Conservation (phyloP, 2,888 invertebrate species). For the Caenorhabditis panamensis region DNA sequence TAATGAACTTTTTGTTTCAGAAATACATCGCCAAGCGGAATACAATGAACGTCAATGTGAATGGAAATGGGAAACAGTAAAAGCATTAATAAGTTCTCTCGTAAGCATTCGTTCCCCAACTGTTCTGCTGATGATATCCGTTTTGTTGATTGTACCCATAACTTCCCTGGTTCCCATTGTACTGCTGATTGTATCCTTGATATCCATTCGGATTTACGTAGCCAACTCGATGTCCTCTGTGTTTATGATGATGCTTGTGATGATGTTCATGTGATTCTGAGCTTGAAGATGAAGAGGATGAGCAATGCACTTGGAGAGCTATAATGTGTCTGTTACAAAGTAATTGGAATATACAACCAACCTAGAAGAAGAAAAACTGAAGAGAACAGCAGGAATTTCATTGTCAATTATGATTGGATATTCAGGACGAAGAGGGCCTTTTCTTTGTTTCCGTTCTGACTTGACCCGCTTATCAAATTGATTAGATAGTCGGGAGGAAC, state of each 20-base stretch:
- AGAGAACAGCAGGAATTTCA: conserved; percentile 4
- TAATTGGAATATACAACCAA: too few relatives aligned
- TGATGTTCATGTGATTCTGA: conserved; percentile 34
- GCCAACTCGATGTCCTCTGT: conserved; percentile 2
- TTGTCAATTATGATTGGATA: background rate
- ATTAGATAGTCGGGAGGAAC: too few relatives aligned
- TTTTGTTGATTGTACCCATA: conserved; percentile 17
- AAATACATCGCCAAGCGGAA: background rate
- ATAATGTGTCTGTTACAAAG: too few relatives aligned
- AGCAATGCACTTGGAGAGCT: conserved; percentile 1
- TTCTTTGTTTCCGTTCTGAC: too few relatives aligned
- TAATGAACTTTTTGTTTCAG: conserved; percentile 28
- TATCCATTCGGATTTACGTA: background rate
- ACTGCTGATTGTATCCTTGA: conserved; percentile 20
- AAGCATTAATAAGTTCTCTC: background rate
- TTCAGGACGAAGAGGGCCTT: too few relatives aligned
- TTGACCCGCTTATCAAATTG: too few relatives aligned
- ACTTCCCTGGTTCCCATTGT: conserved; percentile 10
- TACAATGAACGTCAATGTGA: conserved; percentile 23
- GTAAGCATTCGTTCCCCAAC: background rate
- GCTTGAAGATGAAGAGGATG: conserved; percentile 13
- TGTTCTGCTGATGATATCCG: background rate
- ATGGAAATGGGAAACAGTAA: conserved; percentile 67
- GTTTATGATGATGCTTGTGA: conserved; percentile 16
- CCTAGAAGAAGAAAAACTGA: background rate